A percentile compares a stretch with the other conserved stretches of the same genome.
phyloP scores from a whole-genome alignment of 2,797 vertebrate species.

The Melopsittacus undulatus region DNA sequence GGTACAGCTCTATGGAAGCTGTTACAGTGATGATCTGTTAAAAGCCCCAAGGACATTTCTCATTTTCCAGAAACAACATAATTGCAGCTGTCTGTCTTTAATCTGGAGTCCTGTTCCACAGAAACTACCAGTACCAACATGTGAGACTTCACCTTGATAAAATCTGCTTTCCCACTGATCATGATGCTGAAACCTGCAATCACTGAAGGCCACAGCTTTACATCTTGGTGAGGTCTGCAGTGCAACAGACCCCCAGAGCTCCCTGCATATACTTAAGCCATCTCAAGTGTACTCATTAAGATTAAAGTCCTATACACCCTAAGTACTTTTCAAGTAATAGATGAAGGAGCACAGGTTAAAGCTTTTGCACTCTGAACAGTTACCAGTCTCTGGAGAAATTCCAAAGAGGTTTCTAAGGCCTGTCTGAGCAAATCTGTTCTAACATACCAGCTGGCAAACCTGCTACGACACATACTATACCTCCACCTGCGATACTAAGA shows the following conservation, averaged over 20 bases:
- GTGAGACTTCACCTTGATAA: constrained; percentile 15
- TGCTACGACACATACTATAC: background rate
- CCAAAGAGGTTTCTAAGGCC: background rate
- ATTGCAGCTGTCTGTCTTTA: constrained; percentile 7
- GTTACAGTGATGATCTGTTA: background rate
- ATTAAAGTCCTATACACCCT: background rate
- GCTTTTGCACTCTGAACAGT: background rate
- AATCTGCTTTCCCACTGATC: background rate
- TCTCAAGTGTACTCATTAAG: rapidly evolving
- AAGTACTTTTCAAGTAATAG: background rate
- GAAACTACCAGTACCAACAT: background rate
- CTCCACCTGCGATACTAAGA: background rate
- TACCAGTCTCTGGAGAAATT: background rate
- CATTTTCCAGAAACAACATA: constrained; percentile 27
- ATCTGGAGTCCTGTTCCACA: background rate
- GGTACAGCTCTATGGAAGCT: background rate
- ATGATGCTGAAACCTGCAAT: background rate
- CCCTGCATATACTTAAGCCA: background rate
- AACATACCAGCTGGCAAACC: background rate
- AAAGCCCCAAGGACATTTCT: background rate
- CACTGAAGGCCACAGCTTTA: background rate
- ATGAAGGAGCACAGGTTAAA: background rate
- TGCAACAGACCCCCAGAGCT: background rate
- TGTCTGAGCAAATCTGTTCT: constrained; percentile 6
- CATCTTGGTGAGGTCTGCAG: background rate